phyloP scores from a whole-genome alignment of 2,888 invertebrate species.

The Notodonta dromedarius region DNA sequence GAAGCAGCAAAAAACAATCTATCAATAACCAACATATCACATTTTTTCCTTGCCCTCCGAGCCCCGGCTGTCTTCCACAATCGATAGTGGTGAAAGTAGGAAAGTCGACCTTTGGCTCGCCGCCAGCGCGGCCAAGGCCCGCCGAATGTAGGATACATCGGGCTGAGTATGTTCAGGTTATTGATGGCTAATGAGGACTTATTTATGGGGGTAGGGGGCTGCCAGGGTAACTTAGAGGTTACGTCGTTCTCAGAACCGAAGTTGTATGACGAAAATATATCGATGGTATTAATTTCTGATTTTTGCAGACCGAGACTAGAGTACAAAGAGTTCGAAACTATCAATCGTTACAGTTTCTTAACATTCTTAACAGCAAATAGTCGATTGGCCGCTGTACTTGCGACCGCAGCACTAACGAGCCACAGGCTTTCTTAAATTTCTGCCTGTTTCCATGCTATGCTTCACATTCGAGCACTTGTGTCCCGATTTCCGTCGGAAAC shows the following conservation, averaged over 20 bases:
- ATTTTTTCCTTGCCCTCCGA: neutral
- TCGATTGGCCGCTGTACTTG: too few species aligned
- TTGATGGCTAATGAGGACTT: slow-evolving; percentile 5
- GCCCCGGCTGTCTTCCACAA: slow-evolving; percentile 25
- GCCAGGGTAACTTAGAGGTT: neutral
- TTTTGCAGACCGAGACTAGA: too few species aligned
- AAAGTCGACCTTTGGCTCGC: slow-evolving; percentile 44
- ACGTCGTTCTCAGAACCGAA: too few species aligned
- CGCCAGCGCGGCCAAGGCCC: slow-evolving; percentile 43
- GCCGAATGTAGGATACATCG: slow-evolving; percentile 6
- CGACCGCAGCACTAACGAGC: too few species aligned
- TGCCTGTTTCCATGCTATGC: neutral
- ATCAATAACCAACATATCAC: slow-evolving; percentile 1
- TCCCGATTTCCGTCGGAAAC: neutral
- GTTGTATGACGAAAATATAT: too few species aligned
- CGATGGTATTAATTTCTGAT: too few species aligned
- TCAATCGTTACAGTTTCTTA: too few species aligned
- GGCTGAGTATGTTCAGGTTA: neutral
- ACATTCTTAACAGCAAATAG: too few species aligned
- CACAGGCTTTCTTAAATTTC: neutral
- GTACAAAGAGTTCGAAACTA: too few species aligned
- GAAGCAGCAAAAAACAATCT: neutral
- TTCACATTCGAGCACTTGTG: neutral
- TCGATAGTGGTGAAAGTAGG: slow-evolving; percentile 51
- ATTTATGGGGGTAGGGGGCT: neutral